Evolutionary conservation across 2,888 invertebrate genomes (phyloP), one percentile per base, ranked within the genome.

Genomic region (Calliopum simillimum): DNA sequence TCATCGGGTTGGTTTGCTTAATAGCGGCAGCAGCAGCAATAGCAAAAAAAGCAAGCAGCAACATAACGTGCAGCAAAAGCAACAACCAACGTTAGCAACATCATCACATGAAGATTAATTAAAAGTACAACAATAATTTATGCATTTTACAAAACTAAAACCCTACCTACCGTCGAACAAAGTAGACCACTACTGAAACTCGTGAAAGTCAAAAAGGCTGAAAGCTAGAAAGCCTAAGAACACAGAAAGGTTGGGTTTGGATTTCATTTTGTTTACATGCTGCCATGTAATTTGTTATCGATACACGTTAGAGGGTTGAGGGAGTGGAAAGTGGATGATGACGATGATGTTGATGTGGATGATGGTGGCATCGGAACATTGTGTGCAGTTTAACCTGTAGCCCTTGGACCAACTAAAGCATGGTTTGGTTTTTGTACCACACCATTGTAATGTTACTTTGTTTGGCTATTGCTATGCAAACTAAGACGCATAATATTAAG

Each of bases 41-140:
- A 33, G 33, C 33, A 33, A 33, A 8, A 8, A 8, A 33, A 33
- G 33, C 33, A 33, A 33, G n/a, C 33, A 33, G 33, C 8, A 33
- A 8, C 13, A n/a, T 59, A 19, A 19, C 41, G 8, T 16, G 8
- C 25, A 56, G 14, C n/a, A 25, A 16, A 33, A 33, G 25, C n/a
- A 58, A 23, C 14, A 43, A 64, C 19, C 19, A 41, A 12, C 43
- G 53, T 12, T 11, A 53, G 13, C 53, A 51, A 11, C 53, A 64
- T 64, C 53, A 64, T 53, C 64, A 64, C 53, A 53, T 19, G 64
- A 41, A 53, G 64, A 64, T 64, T 64, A 64, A 64, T 64, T 64
- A 53, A 64, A 64, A 64, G 51, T 53, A 64, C 64, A 64, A 53
- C n/a, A 64, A 64, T 64, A 64, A 64, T 64, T 51, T 64, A 64